These are phyloP conservation scores for Lophura nycthemera DNA, from an alignment of 2,113 vertebrate species.

Conservation along the genomic window DNA sequence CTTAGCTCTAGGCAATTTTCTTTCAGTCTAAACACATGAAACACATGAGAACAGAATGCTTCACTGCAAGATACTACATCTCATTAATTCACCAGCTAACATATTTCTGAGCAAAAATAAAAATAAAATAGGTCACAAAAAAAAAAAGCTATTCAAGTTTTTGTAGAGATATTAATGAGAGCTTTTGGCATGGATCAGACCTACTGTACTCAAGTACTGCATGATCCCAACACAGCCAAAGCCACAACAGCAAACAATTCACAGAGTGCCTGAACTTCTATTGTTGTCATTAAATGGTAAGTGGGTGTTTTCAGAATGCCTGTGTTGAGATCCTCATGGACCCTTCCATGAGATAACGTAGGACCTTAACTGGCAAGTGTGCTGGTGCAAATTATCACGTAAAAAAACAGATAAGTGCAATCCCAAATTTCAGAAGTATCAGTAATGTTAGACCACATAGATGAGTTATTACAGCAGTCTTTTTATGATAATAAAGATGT, in stretches of 20 bases:
- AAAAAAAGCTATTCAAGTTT: not conserved
- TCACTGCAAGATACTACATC: not conserved
- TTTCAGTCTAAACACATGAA: not conserved
- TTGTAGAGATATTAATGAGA: not conserved
- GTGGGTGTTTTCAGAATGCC: not conserved
- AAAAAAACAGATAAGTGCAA: not conserved
- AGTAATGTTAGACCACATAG: too few species aligned
- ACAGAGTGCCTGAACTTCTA: not conserved
- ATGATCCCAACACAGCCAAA: not conserved
- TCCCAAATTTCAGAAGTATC: not conserved
- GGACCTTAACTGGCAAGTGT: not conserved
- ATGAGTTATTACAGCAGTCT: too few species aligned
- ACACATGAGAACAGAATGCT: not conserved
- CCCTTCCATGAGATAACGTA: not conserved
- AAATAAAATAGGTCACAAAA: not conserved
- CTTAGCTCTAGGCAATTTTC: not conserved
- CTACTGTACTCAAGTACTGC: not conserved
- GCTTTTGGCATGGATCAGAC: not conserved
- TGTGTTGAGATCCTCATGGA: not conserved
- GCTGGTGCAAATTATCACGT: not conserved
- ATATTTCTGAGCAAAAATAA: not conserved
- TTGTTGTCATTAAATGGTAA: not conserved
- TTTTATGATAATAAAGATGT: too few species aligned
- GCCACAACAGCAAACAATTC: not conserved
- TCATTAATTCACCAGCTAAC: not conserved